Conservation (phyloP, 1,140 invertebrate species). For the Adelges cooleyi region DNA sequence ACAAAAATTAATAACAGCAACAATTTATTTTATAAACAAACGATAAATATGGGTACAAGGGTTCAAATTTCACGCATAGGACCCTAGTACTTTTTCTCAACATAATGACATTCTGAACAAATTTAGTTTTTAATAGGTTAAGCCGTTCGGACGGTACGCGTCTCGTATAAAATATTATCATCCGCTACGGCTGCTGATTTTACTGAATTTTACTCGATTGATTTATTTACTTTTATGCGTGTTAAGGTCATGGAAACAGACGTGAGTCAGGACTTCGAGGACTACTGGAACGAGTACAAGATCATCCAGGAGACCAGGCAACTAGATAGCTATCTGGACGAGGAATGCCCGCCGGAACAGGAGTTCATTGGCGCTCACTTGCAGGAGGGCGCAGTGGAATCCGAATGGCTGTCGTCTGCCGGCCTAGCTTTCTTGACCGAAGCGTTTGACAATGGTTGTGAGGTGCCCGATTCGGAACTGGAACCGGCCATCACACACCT, state of each 20-base stretch:
- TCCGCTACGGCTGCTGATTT: too few species aligned
- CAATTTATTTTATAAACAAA: too few species aligned
- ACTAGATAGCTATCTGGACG: conserved; percentile 43
- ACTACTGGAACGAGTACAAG: conserved; percentile 43
- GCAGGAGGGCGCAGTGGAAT: conserved; percentile 46
- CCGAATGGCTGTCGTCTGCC: conserved; percentile 47
- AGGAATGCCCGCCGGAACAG: conserved; percentile 37
- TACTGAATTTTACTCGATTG: too few species aligned
- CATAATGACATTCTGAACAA: too few species aligned
- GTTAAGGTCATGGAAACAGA: conserved; percentile 35
- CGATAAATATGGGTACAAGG: too few species aligned
- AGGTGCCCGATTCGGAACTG: conserved; percentile 47
- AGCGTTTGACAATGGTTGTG: conserved; percentile 45
- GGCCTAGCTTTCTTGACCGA: conserved; percentile 48
- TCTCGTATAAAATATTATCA: too few species aligned
- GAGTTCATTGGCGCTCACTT: conserved; percentile 4
- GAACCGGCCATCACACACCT: conserved; percentile 45
- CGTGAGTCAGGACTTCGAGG: conserved; percentile 39
- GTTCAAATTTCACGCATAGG: too few species aligned
- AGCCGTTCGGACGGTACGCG: too few species aligned
- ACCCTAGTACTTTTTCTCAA: too few species aligned
- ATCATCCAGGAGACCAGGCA: conserved; percentile 39
- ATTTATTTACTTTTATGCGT: too few species aligned
- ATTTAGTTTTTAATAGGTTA: too few species aligned
- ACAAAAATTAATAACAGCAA: too few species aligned